A percentile compares a stretch with the other conserved stretches of the same genome.
Evolutionary conservation across 2,113 vertebrate species (phyloP).

Genomic region (Suncus etruscus): DNA sequence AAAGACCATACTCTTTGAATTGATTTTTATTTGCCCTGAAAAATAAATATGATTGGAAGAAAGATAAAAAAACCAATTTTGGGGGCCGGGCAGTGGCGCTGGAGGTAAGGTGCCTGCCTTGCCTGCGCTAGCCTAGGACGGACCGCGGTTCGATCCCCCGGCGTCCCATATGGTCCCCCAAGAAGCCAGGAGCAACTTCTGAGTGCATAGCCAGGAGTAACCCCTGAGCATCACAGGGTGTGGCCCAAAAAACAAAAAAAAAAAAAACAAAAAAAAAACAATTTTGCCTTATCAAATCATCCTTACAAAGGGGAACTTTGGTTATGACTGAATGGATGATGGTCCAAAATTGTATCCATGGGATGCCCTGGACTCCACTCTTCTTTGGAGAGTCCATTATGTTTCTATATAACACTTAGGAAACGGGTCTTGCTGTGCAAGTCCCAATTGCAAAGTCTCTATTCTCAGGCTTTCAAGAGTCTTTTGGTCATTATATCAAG

Average conservation of each 20-base stretch:
- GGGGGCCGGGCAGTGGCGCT: too few relatives aligned
- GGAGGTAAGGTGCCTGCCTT: too few relatives aligned
- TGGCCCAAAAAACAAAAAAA: too few relatives aligned
- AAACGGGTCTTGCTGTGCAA: background rate
- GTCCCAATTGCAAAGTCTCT: background rate
- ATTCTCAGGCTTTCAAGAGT: background rate
- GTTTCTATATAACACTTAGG: background rate
- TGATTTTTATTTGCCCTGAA: background rate
- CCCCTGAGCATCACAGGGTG: too few relatives aligned
- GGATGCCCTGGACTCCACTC: fast-evolving
- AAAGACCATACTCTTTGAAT: background rate
- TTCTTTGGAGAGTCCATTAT: fast-evolving
- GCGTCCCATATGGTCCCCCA: too few relatives aligned
- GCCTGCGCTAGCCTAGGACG: too few relatives aligned
- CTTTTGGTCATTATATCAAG: conserved; percentile 41
- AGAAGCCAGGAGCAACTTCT: too few relatives aligned
- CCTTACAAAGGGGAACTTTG: background rate
- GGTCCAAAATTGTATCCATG: fast-evolving
- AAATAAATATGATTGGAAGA: background rate
- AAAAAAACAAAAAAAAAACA: too few relatives aligned
- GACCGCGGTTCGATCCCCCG: too few relatives aligned
- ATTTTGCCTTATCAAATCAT: background rate
- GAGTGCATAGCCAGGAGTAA: too few relatives aligned
- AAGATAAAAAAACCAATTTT: background rate
- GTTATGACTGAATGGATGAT: background rate